Base-by-base conservation (phyloP, 2,888 invertebrate genomes). In the Melitaea athalia region DNA sequence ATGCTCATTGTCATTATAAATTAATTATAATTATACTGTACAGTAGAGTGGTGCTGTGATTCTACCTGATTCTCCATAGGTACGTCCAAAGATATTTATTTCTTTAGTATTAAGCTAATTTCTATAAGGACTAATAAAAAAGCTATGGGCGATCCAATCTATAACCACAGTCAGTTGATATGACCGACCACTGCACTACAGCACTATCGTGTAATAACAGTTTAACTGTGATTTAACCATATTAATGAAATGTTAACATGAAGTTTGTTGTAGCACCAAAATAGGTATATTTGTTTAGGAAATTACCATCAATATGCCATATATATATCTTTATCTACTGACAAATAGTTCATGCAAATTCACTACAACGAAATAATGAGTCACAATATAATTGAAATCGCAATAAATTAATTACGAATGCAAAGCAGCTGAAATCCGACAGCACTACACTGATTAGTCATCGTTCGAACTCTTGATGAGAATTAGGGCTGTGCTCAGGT, bases 321-420 rank as follows among this genome's bases (percentile, higher is more conserved):
- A 42, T 45, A 42, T 45, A 60, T 47, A 47, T 45, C 45, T 24
- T 47, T 14, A 60, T 7, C 24, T 42, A 55, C 66, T 57, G 55
- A 67, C 61, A 49, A 62, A 67, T 67, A 67, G 61, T 47, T 57
- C 38, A 69, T 59, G 45, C 61, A 62, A 64, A 70, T 68, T 64
- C 62, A 62, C 45, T 24, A 61, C 53, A 52, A 57, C 42, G 60
- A 59, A 64, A 42, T 66, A 70, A 70, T 72, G 72, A 72, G 63
- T 70, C 70, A 66, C 38, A 61, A 59, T 64, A 66, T 72, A 72
- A 72, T 72, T 72, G 70, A 68, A 63, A 70, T 55, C 55, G 70
- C 71, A 61, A 70, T 77, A 74, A 77, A 77, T 77, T 77, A 76
- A 78, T 77, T 78, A 74, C 67, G 63, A 72, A 76, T 76, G 72